Percentiles rank a stretch among this genome's conserved stretches.
Conservation (phyloP, 92 coral and sea anemone species). For the Isaurus tuberculatus region DNA sequence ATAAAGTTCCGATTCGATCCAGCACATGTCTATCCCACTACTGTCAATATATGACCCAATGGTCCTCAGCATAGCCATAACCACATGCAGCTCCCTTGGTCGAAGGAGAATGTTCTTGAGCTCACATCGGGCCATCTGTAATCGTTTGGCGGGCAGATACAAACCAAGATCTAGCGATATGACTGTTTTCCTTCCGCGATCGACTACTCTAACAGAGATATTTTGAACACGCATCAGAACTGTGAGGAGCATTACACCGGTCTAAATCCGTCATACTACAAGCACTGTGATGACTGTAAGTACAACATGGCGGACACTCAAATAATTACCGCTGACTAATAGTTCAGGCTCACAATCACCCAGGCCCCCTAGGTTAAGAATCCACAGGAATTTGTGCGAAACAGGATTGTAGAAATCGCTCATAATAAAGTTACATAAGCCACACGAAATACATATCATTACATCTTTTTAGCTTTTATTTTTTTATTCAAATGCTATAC, state of each 20-base stretch:
- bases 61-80: conserved; percentile 62
- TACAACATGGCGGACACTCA: background rate
- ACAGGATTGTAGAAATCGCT: conserved; percentile 45
- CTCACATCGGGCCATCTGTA: conserved; percentile 75
- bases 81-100: conserved; percentile 76
- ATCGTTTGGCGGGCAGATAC: conserved; percentile 71
- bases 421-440: conserved; percentile 33
- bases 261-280: too few species aligned
- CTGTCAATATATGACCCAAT: conserved; percentile 48
- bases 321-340: conserved; percentile 5
- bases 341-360: conserved; percentile 45
- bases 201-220: conserved; percentile 53
- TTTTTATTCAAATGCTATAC: conserved; percentile 14
- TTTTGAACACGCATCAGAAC: conserved; percentile 61
- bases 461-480: background rate
- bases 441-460: conserved; percentile 44
- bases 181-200: conserved; percentile 60
- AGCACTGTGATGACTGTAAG: conserved; percentile 21
- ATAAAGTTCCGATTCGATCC: conserved; percentile 67
- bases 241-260: too few species aligned
- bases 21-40: conserved; percentile 68
- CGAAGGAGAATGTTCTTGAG: conserved; percentile 64
- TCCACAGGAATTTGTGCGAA: conserved; percentile 52
- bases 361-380: conserved; percentile 54
- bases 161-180: conserved; percentile 64